phyloP scores from a whole-genome alignment of 2,888 invertebrate species.

The Microctonus aethiopoides region DNA sequence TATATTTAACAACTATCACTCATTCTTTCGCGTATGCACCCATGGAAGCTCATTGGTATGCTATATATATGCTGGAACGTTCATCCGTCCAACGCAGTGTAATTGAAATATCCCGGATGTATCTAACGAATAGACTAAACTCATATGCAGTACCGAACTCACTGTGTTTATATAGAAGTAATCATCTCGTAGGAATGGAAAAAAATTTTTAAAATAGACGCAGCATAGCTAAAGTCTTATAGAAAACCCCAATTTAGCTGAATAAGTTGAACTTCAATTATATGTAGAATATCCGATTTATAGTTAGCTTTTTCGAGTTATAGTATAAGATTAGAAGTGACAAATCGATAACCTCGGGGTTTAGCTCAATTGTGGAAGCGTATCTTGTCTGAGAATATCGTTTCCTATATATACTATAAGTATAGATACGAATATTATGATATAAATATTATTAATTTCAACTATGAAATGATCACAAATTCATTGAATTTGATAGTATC shows the following conservation, averaged over 20 bases:
- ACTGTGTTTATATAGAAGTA: not conserved
- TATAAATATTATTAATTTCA: no score
- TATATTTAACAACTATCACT: slow-evolving; percentile 22
- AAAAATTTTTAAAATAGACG: no score
- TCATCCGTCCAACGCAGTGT: slow-evolving; percentile 49
- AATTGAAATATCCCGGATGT: slow-evolving; percentile 49
- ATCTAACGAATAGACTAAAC: not conserved
- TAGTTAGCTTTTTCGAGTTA: no score
- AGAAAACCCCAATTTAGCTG: no score
- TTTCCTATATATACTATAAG: no score
- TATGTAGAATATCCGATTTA: not conserved
- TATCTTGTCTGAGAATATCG: not conserved
- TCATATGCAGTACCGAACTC: not conserved
- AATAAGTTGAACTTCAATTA: no score
- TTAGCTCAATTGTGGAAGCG: not conserved
- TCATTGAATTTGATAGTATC: no score
- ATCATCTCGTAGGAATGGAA: not conserved
- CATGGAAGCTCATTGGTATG: slow-evolving; percentile 33
- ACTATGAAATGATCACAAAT: no score
- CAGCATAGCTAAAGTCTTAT: no score
- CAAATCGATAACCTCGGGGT: not conserved
- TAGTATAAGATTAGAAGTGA: not conserved
- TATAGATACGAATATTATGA: no score
- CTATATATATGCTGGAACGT: slow-evolving; percentile 47
- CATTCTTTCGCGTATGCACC: slow-evolving; percentile 25